Percentiles rank a stretch among this genome's conserved stretches.
phyloP scores from a whole-genome alignment of 2,113 vertebrate genomes.

The Mormoops blainvillei region DNA sequence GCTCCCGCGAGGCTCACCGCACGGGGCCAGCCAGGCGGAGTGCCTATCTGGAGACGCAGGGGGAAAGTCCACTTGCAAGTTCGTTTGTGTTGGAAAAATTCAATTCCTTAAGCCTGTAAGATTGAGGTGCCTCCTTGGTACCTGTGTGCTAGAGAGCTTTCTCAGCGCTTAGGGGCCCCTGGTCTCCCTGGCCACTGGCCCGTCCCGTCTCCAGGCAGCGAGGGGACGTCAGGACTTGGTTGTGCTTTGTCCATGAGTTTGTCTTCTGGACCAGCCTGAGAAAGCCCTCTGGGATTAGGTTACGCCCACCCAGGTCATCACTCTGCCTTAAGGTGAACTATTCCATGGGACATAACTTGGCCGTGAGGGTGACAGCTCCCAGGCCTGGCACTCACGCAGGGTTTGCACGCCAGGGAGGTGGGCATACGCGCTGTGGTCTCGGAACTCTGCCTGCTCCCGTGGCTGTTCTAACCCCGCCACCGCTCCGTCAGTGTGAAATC shows the following conservation, averaged over 20 bases:
- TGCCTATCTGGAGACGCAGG: no score
- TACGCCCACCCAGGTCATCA: fast-evolving
- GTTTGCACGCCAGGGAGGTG: no score
- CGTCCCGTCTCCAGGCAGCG: no score
- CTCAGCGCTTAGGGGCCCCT: not conserved
- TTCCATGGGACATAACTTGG: not conserved
- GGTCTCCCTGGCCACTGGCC: fast-evolving
- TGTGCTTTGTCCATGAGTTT: not conserved
- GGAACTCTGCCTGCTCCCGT: not conserved
- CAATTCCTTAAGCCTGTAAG: not conserved
- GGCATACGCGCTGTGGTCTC: not conserved
- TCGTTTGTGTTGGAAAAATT: not conserved
- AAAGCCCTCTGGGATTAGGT: not conserved
- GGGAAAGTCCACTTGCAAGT: not conserved
- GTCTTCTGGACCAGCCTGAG: not conserved
- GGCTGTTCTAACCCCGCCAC: fast-evolving
- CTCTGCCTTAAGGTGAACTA: not conserved
- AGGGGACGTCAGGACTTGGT: not conserved
- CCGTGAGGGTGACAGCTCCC: fast-evolving
- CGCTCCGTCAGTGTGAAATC: not conserved
- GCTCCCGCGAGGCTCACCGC: no score
- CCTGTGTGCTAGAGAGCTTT: not conserved
- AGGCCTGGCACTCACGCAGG: fast-evolving
- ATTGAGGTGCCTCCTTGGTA: not conserved
- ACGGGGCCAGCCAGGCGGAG: fast-evolving